Percentiles rank a stretch among this genome's conserved stretches.
phyloP scores from a whole-genome alignment of 2,888 invertebrate genomes.

The Tineola bisselliella region DNA sequence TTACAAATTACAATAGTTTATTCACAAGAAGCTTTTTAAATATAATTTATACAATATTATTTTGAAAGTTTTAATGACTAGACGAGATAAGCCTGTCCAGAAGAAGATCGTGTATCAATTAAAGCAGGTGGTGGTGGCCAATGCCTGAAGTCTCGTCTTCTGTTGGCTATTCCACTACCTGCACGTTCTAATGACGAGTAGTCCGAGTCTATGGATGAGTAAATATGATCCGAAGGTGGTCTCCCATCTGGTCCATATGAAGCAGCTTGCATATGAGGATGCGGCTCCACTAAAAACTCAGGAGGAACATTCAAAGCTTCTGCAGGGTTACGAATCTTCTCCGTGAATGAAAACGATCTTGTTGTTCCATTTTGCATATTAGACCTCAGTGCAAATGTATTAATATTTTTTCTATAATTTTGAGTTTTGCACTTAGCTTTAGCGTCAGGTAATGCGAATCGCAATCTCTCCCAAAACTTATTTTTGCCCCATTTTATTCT shows the following conservation, averaged over 20 bases:
- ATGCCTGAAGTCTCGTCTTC: constrained; percentile 53
- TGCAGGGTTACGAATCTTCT: constrained; percentile 48
- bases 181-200: constrained; percentile 83
- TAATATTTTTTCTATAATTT: constrained; percentile 81
- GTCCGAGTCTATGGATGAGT: constrained; percentile 90
- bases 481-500: constrained; percentile 89
- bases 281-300: constrained; percentile 48
- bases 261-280: constrained; percentile 45
- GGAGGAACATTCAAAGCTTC: constrained; percentile 73
- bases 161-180: constrained; percentile 53
- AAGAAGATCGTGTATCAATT: constrained; percentile 46
- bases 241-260: constrained; percentile 68
- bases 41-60: constrained; percentile 4
- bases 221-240: constrained; percentile 88
- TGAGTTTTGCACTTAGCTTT: constrained; percentile 52
- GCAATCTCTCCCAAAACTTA: constrained; percentile 92
- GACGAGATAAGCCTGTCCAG: constrained; percentile 63
- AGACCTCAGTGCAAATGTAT: constrained; percentile 82
- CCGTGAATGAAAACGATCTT: constrained; percentile 69
- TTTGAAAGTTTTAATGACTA: constrained; percentile 34
- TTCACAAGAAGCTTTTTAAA: constrained; percentile 14
- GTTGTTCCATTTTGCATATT: constrained; percentile 69
- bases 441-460: constrained; percentile 87
- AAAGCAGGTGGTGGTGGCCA: constrained; percentile 59
- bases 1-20: constrained; percentile 31